These are phyloP conservation scores for Eupithecia dodoneata DNA, from an alignment of 2,888 invertebrate species.

Conservation along the genomic window DNA sequence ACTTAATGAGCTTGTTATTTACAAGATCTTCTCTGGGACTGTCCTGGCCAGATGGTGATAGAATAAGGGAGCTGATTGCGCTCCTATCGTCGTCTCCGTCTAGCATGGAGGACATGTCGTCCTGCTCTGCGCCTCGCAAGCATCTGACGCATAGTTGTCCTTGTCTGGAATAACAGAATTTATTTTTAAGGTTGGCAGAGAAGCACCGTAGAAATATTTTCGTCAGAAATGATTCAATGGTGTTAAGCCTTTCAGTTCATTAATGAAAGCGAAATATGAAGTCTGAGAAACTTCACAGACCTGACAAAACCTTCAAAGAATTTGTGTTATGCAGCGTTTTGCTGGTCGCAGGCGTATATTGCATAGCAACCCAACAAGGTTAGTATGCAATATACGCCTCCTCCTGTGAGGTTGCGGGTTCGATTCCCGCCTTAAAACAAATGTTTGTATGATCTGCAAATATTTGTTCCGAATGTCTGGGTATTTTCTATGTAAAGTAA, in stretches of 20 bases:
- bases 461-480: too few relatives aligned
- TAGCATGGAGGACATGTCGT: constrained; percentile 87
- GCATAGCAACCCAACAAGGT: too few relatives aligned
- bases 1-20: constrained; percentile 80
- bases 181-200: neutral
- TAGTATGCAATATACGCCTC: too few relatives aligned
- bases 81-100: constrained; percentile 89
- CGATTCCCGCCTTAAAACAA: too few relatives aligned
- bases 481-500: too few relatives aligned
- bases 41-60: constrained; percentile 72
- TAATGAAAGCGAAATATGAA: neutral
- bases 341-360: neutral
- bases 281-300: neutral
- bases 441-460: too few relatives aligned
- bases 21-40: constrained; percentile 76
- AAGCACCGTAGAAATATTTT: neutral
- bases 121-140: constrained; percentile 86
- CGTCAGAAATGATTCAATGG: neutral
- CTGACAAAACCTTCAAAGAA: neutral
- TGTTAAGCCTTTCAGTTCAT: neutral
- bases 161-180: constrained; percentile 82
- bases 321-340: neutral
- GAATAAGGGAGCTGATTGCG: constrained; percentile 83
- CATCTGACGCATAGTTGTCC: constrained; percentile 93
- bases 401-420: too few relatives aligned